These are phyloP conservation scores for Miichthys miiuy DNA, from an alignment of 2,797 vertebrate genomes.

Conservation along the genomic window DNA sequence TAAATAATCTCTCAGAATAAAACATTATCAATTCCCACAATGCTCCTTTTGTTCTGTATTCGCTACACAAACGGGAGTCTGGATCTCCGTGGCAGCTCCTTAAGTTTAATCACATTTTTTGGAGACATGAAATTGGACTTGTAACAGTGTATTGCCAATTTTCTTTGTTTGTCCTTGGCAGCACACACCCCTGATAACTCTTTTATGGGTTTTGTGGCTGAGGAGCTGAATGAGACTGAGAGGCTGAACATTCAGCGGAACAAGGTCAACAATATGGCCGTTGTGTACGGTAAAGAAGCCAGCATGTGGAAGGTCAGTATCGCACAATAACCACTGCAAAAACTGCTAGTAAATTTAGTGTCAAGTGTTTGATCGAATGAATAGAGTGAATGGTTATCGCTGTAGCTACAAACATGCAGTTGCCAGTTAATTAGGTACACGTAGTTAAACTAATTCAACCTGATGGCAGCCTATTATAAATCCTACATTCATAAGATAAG, in stretches of 20 bases:
- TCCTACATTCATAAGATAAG: not conserved
- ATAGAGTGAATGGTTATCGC: not conserved
- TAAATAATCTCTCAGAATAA: not conserved
- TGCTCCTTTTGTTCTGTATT: conserved; percentile 22
- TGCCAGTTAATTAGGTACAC: not conserved
- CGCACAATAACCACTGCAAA: not conserved
- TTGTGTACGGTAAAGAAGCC: conserved; percentile 96
- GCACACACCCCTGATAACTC: conserved; percentile 99
- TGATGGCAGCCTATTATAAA: not conserved
- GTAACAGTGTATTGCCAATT: conserved; percentile 33
- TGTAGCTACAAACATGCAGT: not conserved
- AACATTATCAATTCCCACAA: not conserved
- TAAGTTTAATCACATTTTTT: conserved; percentile 14
- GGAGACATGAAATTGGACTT: conserved; percentile 41
- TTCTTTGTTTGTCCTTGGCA: conserved; percentile 76
- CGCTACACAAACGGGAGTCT: not conserved
- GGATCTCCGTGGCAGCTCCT: conserved; percentile 11
- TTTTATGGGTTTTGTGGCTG: conserved; percentile 98
- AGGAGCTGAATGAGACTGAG: conserved; percentile 94
- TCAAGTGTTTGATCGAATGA: too few species aligned
- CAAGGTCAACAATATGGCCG: conserved; percentile 95
- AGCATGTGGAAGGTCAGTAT: conserved; percentile 96
- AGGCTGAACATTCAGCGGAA: conserved; percentile 87
- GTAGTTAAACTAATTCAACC: not conserved
- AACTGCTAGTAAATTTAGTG: too few species aligned